Base-by-base conservation (phyloP, 2,888 invertebrate species). In the Leptopilina syphax region DNA sequence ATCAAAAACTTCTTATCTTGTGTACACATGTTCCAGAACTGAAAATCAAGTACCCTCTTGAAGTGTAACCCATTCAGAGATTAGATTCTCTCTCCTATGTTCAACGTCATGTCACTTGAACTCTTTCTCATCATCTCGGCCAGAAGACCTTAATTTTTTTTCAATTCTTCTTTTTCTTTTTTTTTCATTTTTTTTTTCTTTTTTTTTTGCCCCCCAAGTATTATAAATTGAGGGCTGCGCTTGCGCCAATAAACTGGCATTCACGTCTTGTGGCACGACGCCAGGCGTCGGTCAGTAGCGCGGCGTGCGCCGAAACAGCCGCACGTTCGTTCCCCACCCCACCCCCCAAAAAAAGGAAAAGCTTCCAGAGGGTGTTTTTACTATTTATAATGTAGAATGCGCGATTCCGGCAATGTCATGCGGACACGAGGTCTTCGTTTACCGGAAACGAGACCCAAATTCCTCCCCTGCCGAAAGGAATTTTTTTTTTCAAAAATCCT, bases 271-370 rank as follows among this genome's bases (percentile, higher is more conserved):
- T 83, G 82, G 84, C 87, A 87, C 88, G 88, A 87, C 88, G 88
- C 87, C 88, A 83, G 87, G 87, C 88, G 88, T 88, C 90, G 88
- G 87, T 50, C 90, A 91, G 91, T 91, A 90, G 90, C 91, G 90
- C 91, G 90, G 89, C 91, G 91, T 90, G 91, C 90, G 90, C 90
- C 91, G 89, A 89, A 87, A 88, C 81, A 89, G 89, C 89, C 91
- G 91, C 90, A 90, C 88, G 90, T 88, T 87, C 84, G 84, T 85
- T 79, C 66, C 50, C 76, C 50, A 68, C 78, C 27, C 34, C 18
- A 18, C 18, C 34, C 34, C 34, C 34, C 3, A 34, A 34, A 34
- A 34, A 34, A 34, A 3, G 7, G 8, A 44, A 8, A 8, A 24
- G 60, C 34, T 47, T n/a, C 65, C 13, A 77, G 50, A 50, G 65